Evolutionary conservation across 2,888 invertebrate species (phyloP).

Genomic region (Stenichneumon culpator): DNA sequence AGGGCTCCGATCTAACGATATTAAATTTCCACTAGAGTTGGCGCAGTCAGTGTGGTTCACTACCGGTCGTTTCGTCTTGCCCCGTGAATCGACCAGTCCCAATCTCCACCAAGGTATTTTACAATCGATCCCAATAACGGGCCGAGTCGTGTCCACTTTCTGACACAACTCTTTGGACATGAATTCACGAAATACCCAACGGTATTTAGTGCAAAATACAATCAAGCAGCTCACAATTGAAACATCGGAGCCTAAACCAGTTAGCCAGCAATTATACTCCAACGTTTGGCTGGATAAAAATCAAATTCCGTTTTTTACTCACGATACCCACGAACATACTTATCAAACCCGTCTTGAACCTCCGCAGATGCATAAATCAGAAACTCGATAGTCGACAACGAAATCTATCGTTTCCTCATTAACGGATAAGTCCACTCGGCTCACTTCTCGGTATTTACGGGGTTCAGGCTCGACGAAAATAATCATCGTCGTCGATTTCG

Average conservation of each 20-base stretch:
- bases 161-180: too few relatives aligned
- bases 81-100: too few relatives aligned
- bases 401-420: slow-evolving; percentile 63
- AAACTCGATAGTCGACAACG: slow-evolving; percentile 65
- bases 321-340: slow-evolving; percentile 1
- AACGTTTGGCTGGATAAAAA: not conserved
- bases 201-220: too few relatives aligned
- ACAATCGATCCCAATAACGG: too few relatives aligned
- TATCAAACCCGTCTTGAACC: not conserved
- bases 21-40: too few relatives aligned
- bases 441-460: slow-evolving; percentile 25
- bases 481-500: slow-evolving; percentile 14
- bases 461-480: slow-evolving; percentile 8
- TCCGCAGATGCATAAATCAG: slow-evolving; percentile 60
- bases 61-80: too few relatives aligned
- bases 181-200: too few relatives aligned
- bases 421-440: slow-evolving; percentile 49
- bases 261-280: not conserved
- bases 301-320: not conserved
- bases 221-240: not conserved
- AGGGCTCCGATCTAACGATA: too few relatives aligned
- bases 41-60: too few relatives aligned
- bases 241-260: not conserved
- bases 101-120: too few relatives aligned
- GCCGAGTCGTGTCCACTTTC: too few relatives aligned